A percentile compares a stretch with the other conserved stretches of the same genome.
These are phyloP conservation scores for Exaiptasia diaphana DNA, from an alignment of 64 coral and sea anemone species.

Conservation along the genomic window DNA sequence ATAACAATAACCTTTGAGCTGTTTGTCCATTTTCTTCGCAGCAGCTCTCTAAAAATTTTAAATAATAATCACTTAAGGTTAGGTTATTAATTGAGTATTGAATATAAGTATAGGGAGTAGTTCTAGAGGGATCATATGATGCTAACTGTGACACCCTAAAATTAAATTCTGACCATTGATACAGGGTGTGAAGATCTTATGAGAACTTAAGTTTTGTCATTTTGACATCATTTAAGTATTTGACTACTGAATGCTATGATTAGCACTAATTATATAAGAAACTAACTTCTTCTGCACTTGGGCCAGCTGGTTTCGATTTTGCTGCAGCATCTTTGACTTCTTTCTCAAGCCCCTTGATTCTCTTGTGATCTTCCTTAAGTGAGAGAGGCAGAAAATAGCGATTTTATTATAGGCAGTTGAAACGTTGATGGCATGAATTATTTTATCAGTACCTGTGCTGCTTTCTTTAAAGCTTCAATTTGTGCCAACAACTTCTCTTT, in stretches of 20 bases:
- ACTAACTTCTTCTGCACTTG: constrained; percentile 90
- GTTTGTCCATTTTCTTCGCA: constrained; percentile 89
- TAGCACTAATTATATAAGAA: too few species aligned
- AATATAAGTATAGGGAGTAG: too few species aligned
- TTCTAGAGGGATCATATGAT: too few species aligned
- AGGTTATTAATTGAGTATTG: too few species aligned
- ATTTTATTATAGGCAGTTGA: background rate
- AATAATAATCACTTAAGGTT: too few species aligned
- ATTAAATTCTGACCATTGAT: too few species aligned
- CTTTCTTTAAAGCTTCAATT: constrained; percentile 91
- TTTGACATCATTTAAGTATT: too few species aligned
- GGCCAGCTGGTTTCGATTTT: constrained; percentile 82
- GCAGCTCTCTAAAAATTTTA: constrained; percentile 68
- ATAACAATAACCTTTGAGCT: constrained; percentile 68
- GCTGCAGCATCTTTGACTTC: constrained; percentile 79
- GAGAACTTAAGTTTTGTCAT: too few species aligned
- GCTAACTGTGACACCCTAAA: too few species aligned
- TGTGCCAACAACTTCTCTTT: constrained; percentile 92
- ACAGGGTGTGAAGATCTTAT: too few species aligned
- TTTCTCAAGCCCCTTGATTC: constrained; percentile 93
- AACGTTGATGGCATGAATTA: background rate
- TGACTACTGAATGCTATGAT: too few species aligned
- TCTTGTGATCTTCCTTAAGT: constrained; percentile 76
- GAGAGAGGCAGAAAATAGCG: background rate
- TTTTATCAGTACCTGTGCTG: constrained; percentile 55